These are phyloP conservation scores for Onthophagus taurus DNA, from an alignment of 1,140 invertebrate genomes.

Conservation along the genomic window DNA sequence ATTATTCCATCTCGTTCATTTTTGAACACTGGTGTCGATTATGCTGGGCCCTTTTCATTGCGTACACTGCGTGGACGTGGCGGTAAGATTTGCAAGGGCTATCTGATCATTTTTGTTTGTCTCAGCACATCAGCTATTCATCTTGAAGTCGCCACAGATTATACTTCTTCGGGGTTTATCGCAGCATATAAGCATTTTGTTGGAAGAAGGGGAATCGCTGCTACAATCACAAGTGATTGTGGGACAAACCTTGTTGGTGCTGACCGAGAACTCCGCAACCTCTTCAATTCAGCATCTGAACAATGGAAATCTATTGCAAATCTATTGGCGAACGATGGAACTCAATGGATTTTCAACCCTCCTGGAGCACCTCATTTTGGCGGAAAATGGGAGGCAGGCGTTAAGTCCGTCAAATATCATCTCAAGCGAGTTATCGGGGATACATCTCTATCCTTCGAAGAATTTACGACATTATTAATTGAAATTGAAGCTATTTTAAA, in stretches of 20 bases:
- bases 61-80: neutral
- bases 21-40: neutral
- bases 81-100: neutral
- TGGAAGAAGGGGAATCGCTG: neutral
- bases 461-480: slow-evolving; percentile 8
- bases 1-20: neutral
- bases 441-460: slow-evolving; percentile 1
- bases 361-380: slow-evolving; percentile 7
- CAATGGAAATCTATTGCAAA: too few species aligned
- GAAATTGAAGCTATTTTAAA: slow-evolving; percentile 6
- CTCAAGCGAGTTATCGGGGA: neutral
- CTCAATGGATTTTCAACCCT: slow-evolving; percentile 16
- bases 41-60: neutral
- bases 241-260: neutral
- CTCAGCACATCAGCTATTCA: neutral
- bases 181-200: neutral
- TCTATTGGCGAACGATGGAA: slow-evolving; percentile 18
- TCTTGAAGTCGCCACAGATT: neutral
- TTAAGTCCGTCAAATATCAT: slow-evolving; percentile 4
- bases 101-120: neutral
- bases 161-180: neutral
- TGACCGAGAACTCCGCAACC: neutral
- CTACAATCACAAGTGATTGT: neutral
- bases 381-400: slow-evolving; percentile 8
- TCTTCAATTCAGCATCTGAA: too few species aligned